A percentile compares a stretch with the other conserved stretches of the same genome.
phyloP scores from a whole-genome alignment of 2,888 invertebrate genomes.

The Empis stercorea region DNA sequence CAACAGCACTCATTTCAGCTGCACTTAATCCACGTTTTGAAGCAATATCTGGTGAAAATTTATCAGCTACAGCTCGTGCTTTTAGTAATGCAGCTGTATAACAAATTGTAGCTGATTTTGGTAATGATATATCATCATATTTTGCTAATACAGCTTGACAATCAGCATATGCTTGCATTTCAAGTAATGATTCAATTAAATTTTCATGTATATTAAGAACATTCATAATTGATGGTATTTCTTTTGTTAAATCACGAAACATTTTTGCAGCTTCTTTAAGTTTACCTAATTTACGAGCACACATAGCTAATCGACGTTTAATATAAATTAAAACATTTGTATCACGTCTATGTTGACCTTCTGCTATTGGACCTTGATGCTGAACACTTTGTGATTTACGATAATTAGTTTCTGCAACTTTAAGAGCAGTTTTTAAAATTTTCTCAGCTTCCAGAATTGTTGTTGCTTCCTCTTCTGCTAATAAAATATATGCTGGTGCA shows the following conservation, averaged over 20 bases:
- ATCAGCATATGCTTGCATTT: constrained; percentile 94
- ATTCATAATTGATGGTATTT: constrained; percentile 89
- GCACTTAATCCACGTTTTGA: constrained; percentile 70
- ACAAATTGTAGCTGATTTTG: constrained; percentile 89
- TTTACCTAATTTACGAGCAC: constrained; percentile 84
- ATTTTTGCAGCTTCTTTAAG: constrained; percentile 92
- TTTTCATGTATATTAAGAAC: constrained; percentile 92
- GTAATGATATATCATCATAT: constrained; percentile 83
- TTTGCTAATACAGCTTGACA: constrained; percentile 85
- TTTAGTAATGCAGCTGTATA: constrained; percentile 91
- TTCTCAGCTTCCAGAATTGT: constrained; percentile 82
- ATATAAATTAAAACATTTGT: constrained; percentile 90
- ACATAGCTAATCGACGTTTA: constrained; percentile 91
- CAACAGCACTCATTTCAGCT: constrained; percentile 85
- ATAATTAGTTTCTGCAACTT: constrained; percentile 70
- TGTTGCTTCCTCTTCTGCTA: constrained; percentile 94
- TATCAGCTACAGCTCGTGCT: constrained; percentile 79
- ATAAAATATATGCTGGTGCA: constrained; percentile 84
- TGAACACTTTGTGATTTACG: constrained; percentile 64
- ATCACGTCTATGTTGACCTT: constrained; percentile 72
- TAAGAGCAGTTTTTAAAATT: constrained; percentile 67
- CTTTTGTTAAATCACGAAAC: constrained; percentile 93
- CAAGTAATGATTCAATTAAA: constrained; percentile 85
- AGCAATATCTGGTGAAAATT: constrained; percentile 75
- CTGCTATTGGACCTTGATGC: constrained; percentile 60